phyloP scores from a whole-genome alignment of 2,113 vertebrate species.

The Hydrolagus affinis region DNA sequence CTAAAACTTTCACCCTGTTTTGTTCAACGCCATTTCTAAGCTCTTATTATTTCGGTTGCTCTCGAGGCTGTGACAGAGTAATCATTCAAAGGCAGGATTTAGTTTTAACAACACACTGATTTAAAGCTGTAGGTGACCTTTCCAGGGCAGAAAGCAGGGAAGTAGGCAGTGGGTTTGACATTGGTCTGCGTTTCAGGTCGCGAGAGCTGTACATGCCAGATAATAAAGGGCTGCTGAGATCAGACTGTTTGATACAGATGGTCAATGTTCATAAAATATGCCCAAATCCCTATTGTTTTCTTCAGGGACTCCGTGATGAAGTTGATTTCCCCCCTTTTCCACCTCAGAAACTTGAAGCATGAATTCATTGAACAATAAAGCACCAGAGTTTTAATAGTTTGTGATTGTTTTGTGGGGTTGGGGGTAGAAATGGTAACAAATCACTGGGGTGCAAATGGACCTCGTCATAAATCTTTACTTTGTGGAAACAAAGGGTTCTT shows the following conservation, averaged over 20 bases:
- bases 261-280: conserved; percentile 53
- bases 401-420: background rate
- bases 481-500: conserved; percentile 16
- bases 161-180: conserved; percentile 43
- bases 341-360: conserved; percentile 16
- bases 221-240: conserved; percentile 40
- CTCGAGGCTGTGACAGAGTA: background rate
- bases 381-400: conserved; percentile 1
- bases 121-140: conserved; percentile 34
- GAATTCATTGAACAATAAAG: conserved; percentile 8
- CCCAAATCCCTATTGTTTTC: conserved; percentile 48
- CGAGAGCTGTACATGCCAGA: conserved; percentile 38
- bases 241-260: conserved; percentile 56
- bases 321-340: too few relatives aligned
- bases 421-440: conserved; percentile 8
- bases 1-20: too few relatives aligned
- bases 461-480: conserved; percentile 23
- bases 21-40: too few relatives aligned
- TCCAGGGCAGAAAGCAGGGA: conserved; percentile 40
- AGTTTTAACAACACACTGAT: conserved; percentile 31
- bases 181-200: conserved; percentile 41
- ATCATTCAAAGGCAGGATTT: background rate
- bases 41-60: too few relatives aligned
- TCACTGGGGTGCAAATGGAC: conserved; percentile 20
- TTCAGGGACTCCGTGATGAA: conserved; percentile 28